phyloP scores from a whole-genome alignment of 2,113 vertebrate genomes.

The Protomyctophum bolini region DNA sequence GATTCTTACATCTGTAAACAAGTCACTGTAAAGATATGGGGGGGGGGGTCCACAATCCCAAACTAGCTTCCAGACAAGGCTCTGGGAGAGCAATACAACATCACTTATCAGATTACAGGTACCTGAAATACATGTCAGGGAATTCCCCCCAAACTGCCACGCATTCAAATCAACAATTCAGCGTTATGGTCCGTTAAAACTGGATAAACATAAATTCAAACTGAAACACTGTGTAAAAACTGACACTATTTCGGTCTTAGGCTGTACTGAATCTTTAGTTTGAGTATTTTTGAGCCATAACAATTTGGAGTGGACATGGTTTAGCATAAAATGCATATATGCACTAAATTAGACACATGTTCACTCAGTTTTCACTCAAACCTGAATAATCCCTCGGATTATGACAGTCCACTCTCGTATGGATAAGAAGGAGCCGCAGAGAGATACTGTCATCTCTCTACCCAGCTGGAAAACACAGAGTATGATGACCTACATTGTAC shows the following conservation, averaged over 20 bases:
- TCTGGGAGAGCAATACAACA: conserved; percentile 8
- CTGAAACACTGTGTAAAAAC: background rate
- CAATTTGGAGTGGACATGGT: background rate
- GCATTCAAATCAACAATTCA: conserved; percentile 46
- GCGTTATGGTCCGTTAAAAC: conserved; percentile 14
- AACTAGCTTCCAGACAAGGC: conserved; percentile 28
- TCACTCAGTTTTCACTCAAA: conserved; percentile 46
- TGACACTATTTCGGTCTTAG: background rate
- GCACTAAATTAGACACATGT: conserved; percentile 48
- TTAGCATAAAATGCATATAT: conserved; percentile 22
- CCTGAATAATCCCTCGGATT: conserved; percentile 64
- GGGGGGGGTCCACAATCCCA: conserved; percentile 12
- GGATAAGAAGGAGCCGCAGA: conserved; percentile 33
- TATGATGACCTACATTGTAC: conserved; percentile 75
- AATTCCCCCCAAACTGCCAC: conserved; percentile 46
- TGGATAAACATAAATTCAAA: background rate
- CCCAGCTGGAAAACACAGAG: conserved; percentile 65
- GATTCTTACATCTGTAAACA: conserved; percentile 3
- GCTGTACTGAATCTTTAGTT: background rate
- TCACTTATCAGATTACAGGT: conserved; percentile 56
- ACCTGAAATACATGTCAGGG: conserved; percentile 53
- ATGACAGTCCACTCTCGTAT: conserved; percentile 29
- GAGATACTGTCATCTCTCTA: conserved; percentile 56
- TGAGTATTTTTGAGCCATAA: conserved; percentile 8
- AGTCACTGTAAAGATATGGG: conserved; percentile 10